phyloP scores from a whole-genome alignment of 2,797 vertebrate genomes.

The Phalloptychus januarius region DNA sequence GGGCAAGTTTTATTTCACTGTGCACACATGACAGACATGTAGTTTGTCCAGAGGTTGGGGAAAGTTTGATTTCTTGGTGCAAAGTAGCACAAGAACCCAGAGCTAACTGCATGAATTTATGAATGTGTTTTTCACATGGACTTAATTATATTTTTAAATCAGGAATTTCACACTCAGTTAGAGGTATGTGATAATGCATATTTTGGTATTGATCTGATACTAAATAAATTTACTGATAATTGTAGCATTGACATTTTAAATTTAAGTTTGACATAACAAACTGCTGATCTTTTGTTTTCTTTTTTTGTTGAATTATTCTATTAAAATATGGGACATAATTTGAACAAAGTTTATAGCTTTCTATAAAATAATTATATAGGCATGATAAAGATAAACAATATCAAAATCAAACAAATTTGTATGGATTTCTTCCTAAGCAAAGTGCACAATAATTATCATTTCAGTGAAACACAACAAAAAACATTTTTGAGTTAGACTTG shows the following conservation, averaged over 20 bases:
- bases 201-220: neutral
- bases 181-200: neutral
- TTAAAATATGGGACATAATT: neutral
- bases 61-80: neutral
- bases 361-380: neutral
- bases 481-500: neutral
- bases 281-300: neutral
- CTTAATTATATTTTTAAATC: neutral
- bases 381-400: neutral
- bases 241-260: neutral
- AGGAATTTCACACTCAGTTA: neutral
- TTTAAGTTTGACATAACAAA: neutral
- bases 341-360: neutral
- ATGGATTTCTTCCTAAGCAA: neutral
- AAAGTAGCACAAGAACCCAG: neutral
- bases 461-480: neutral
- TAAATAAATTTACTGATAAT: neutral
- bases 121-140: neutral
- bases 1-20: conserved; percentile 90
- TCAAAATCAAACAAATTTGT: neutral
- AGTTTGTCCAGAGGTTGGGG: neutral
- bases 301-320: neutral
- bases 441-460: neutral
- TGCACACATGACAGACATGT: neutral
- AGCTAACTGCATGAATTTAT: neutral